Percentiles rank a stretch among this genome's conserved stretches.
Conservation (phyloP, 2,113 vertebrate species). For the Python bivittatus region DNA sequence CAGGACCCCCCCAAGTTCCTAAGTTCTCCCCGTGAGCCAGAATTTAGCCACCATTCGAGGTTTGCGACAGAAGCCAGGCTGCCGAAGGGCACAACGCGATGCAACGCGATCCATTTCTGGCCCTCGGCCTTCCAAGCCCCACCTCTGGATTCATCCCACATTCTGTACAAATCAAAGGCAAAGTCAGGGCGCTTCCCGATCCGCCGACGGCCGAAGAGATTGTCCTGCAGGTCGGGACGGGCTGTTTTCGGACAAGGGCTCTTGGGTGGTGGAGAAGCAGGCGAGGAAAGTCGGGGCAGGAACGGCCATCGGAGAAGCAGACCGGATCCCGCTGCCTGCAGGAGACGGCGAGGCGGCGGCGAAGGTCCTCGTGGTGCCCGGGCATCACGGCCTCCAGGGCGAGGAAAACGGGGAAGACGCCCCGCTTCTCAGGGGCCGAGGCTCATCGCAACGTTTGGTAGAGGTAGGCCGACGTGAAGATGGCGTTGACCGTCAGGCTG, state of each 20-base stretch:
- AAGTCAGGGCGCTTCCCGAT: neutral
- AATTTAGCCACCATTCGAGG: neutral
- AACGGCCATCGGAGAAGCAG: slow-evolving; percentile 22
- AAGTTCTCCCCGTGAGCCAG: neutral
- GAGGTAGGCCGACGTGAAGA: slow-evolving; percentile 82
- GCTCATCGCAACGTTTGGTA: slow-evolving; percentile 80
- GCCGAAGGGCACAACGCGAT: no score
- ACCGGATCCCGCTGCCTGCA: slow-evolving; percentile 42
- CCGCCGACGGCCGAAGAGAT: neutral
- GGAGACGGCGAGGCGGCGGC: neutral
- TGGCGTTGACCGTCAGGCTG: slow-evolving; percentile 86
- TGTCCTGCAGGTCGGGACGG: no score
- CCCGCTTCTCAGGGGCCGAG: neutral
- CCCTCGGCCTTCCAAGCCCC: neutral
- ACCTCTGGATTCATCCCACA: neutral
- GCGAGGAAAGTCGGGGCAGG: neutral
- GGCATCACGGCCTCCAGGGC: neutral
- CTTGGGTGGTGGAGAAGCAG: neutral
- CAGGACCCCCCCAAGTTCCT: slow-evolving; percentile 7
- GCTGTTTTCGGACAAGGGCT: no score
- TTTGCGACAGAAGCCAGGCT: neutral
- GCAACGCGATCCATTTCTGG: no score
- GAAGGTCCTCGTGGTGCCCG: neutral
- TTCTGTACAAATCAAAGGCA: neutral
- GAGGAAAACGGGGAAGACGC: neutral